phyloP scores from a whole-genome alignment of 2,113 vertebrate species.

The Dromaius novaehollandiae region DNA sequence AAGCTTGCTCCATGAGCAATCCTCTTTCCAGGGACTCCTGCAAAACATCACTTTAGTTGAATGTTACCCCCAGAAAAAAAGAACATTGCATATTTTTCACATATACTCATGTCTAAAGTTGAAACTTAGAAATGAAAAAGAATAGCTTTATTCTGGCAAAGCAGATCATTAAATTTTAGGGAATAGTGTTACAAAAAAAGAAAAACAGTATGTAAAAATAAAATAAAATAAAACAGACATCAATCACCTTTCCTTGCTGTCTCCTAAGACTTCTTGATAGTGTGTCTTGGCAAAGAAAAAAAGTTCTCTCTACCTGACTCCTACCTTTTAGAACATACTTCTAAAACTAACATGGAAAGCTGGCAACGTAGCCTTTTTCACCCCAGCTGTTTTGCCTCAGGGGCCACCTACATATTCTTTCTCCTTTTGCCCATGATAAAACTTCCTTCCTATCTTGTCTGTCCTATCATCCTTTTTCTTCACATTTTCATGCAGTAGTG shows the following conservation, averaged over 20 bases:
- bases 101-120: background rate
- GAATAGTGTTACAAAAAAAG: background rate
- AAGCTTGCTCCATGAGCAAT: background rate
- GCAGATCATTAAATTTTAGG: background rate
- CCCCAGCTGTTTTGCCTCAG: background rate
- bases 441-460: background rate
- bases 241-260: background rate
- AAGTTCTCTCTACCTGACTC: background rate
- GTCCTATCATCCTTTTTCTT: background rate
- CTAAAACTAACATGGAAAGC: background rate
- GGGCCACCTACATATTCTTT: background rate
- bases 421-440: background rate
- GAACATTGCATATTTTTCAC: background rate
- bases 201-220: background rate
- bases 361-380: background rate
- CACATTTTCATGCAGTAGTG: background rate
- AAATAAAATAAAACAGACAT: rapidly evolving
- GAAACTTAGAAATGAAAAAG: background rate
- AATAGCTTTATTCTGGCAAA: background rate
- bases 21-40: background rate
- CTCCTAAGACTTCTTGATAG: background rate
- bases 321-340: background rate
- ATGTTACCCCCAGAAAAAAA: background rate
- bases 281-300: background rate
- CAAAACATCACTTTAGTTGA: background rate